Conservation (phyloP, 2,888 invertebrate genomes). For the Drosophila nr. perissopoda region DNA sequence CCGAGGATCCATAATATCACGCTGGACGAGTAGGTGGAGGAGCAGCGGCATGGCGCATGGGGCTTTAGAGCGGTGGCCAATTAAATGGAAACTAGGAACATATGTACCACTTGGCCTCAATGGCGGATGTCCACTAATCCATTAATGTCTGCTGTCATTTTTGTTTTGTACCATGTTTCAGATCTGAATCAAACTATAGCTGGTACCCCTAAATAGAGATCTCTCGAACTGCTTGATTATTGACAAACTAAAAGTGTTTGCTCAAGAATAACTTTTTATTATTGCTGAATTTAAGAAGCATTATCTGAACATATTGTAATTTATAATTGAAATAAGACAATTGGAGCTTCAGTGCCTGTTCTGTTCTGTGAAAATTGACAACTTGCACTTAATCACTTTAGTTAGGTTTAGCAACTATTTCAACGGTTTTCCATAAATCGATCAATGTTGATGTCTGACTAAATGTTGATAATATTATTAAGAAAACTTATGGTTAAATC, state of each 20-base stretch:
- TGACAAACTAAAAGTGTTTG: neutral
- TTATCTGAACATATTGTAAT: neutral
- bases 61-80: constrained; percentile 9
- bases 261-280: neutral
- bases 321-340: too few species aligned
- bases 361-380: too few species aligned
- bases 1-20: constrained; percentile 12
- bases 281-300: neutral
- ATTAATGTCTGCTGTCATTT: constrained; percentile 15
- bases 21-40: neutral
- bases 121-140: constrained; percentile 20
- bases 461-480: neutral
- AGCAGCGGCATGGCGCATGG: neutral
- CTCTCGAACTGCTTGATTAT: neutral
- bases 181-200: neutral
- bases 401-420: neutral
- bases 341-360: too few species aligned
- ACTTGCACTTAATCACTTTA: neutral
- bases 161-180: neutral
- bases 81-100: constrained; percentile 32
- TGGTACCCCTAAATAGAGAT: neutral
- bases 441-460: neutral
- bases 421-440: neutral
- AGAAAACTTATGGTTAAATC: neutral
- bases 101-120: constrained; percentile 21